A percentile compares a stretch with the other conserved stretches of the same genome.
phyloP scores from a whole-genome alignment of 2,888 invertebrate genomes.

The Pseudococcus longispinus region DNA sequence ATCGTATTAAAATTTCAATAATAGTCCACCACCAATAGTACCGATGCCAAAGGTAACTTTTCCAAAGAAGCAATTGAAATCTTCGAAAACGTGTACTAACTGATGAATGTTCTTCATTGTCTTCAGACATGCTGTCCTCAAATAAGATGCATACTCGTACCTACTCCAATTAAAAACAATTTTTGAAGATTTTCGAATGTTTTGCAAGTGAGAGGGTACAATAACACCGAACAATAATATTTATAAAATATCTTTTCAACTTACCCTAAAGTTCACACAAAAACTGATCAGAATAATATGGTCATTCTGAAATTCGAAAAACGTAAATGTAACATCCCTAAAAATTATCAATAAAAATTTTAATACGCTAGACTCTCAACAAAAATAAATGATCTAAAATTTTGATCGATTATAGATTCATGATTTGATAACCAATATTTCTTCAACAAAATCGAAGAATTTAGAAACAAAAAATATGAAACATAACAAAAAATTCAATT shows the following conservation, averaged over 20 bases:
- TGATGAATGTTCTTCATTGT: not conserved
- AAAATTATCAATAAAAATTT: no score
- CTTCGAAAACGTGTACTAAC: not conserved
- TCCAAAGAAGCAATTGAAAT: not conserved
- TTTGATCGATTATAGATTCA: not conserved
- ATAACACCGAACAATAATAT: no score
- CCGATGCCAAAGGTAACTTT: conserved; percentile 3
- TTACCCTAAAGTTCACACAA: no score
- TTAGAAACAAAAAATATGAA: not conserved
- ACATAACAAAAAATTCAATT: not conserved
- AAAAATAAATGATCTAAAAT: not conserved
- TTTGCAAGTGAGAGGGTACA: no score
- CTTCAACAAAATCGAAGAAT: not conserved
- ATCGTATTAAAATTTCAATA: not conserved
- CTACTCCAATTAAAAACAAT: no score
- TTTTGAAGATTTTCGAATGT: no score
- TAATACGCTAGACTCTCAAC: not conserved
- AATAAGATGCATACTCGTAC: not conserved
- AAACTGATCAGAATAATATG: no score
- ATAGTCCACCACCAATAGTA: not conserved
- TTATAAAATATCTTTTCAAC: no score
- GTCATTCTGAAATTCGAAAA: not conserved
- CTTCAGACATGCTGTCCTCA: not conserved
- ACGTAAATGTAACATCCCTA: not conserved
- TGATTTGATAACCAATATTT: not conserved